Evolutionary conservation across 2,113 vertebrate species (phyloP), one percentile per base, ranked within the genome.

Genomic region (Dendropsophus ebraccatus): DNA sequence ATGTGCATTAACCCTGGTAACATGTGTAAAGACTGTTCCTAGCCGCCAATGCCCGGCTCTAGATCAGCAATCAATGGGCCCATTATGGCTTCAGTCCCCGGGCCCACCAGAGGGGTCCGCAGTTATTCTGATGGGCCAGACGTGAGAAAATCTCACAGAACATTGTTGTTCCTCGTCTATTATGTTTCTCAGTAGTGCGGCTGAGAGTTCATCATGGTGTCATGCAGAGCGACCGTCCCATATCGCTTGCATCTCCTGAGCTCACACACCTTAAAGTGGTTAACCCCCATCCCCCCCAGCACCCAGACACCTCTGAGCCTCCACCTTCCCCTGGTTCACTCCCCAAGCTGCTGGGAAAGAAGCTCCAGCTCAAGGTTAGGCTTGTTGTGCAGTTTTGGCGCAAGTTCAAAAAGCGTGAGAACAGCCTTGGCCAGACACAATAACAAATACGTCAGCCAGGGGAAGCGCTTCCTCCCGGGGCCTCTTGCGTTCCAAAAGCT

Each of bases 311-410:
- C 86, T 83, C 74, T 56, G 85, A 21, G 56, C 14, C 87, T 87
- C 83, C 83, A 50, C 89, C 88, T 86, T 79, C 0, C 35, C 25
- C 47, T 16, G 14, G 5, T n/a, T 60, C 19, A 58, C 75, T 67
- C 56, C 41, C 45, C 28, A 10, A 85, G 62, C 50, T 0, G 56
- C 89, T 90, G 89, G 90, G 89, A 92, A 92, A 45, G 23, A 84
- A 89, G 0, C 81, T 82, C 78, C 0, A 0, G 50, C 88, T 89
- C 89, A 89, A 90, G 90, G 90, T 87, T 89, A 81, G 0, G 49
- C 88, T 69, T 88, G 88, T 89, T 85, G 83, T 90, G 77, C 85
- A 84, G 83, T 70, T 41, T 87, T 90, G 91, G 92, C 90, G 79
- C 30, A 0, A 0, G 83, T 91, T 90, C 92, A 91, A 84, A 0